These are phyloP conservation scores for Drosophila anomalipes DNA, from an alignment of 2,888 invertebrate genomes.

Conservation along the genomic window DNA sequence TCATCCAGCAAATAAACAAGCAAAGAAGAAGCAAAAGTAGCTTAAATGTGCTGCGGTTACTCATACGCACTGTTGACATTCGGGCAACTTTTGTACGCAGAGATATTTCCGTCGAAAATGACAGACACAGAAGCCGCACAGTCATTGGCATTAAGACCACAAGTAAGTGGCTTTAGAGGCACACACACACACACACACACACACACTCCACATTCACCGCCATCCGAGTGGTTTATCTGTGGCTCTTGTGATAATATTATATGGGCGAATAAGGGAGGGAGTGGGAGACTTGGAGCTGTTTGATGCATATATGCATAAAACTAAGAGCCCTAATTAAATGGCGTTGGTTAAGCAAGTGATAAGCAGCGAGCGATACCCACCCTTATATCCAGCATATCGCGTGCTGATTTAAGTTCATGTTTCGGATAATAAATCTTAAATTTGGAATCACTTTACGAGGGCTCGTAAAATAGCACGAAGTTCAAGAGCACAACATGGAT, in stretches of 20 bases:
- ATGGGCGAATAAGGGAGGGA: background rate
- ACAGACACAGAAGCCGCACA: slow-evolving; percentile 42
- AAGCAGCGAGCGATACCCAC: slow-evolving; percentile 38
- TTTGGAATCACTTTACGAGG: slow-evolving; percentile 74
- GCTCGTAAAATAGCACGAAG: slow-evolving; percentile 70
- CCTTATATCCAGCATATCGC: slow-evolving; percentile 29
- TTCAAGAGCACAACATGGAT: slow-evolving; percentile 32
- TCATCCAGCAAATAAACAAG: slow-evolving; percentile 1
- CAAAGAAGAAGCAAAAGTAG: background rate
- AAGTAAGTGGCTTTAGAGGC: slow-evolving; percentile 30
- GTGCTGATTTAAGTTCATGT: slow-evolving; percentile 68
- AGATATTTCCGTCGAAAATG: slow-evolving; percentile 8
- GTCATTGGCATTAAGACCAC: slow-evolving; percentile 60
- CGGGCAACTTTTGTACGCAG: slow-evolving; percentile 15
- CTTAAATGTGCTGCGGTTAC: slow-evolving; percentile 41
- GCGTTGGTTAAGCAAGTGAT: slow-evolving; percentile 68
- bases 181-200: background rate
- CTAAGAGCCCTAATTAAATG: slow-evolving; percentile 71
- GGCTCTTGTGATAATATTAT: slow-evolving; percentile 46
- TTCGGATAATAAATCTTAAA: slow-evolving; percentile 79
- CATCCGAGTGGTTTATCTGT: slow-evolving; percentile 34
- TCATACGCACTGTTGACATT: slow-evolving; percentile 67
- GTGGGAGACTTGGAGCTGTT: background rate
- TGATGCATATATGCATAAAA: slow-evolving; percentile 46
- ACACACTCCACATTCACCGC: background rate